Conservation (phyloP, 1,140 invertebrate species). For the Dermatophagoides farinae region DNA sequence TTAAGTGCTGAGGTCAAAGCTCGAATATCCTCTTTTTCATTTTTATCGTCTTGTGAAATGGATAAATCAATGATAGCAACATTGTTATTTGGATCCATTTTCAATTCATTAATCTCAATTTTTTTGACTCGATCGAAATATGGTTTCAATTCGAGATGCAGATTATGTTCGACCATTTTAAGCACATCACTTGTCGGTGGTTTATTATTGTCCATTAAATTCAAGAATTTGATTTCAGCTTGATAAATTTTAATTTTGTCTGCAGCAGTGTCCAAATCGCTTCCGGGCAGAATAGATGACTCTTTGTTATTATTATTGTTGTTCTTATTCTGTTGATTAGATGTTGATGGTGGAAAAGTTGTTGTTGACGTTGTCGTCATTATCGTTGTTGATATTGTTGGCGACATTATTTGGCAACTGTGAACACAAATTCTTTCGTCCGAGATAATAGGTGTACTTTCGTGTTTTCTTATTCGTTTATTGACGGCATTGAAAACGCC, state of each 20-base stretch:
- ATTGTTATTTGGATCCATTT: not conserved
- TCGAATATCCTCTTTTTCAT: not conserved
- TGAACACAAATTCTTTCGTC: constrained; percentile 54
- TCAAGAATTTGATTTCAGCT: constrained; percentile 10
- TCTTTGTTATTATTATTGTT: not conserved
- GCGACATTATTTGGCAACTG: constrained; percentile 15
- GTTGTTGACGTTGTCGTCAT: not conserved
- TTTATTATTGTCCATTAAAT: constrained; percentile 6
- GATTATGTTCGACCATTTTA: not conserved
- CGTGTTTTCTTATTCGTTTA: constrained; percentile 66
- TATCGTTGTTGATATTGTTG: not conserved
- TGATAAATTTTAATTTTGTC: constrained; percentile 1
- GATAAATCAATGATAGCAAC: constrained; percentile 4
- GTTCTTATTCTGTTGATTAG: not conserved
- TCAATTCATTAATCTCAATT: constrained; percentile 25
- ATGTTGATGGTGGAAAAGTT: not conserved
- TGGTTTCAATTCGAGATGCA: constrained; percentile 54
- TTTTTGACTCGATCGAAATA: constrained; percentile 57
- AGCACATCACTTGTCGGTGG: constrained; percentile 5
- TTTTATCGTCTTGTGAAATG: not conserved
- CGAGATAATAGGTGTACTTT: constrained; percentile 49
- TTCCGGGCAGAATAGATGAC: too few species aligned
- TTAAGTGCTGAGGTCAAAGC: not conserved
- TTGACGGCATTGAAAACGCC: constrained; percentile 57
- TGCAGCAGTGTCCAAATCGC: not conserved